Base-by-base conservation (phyloP, 1,140 invertebrate species). In the Prorops nasuta region DNA sequence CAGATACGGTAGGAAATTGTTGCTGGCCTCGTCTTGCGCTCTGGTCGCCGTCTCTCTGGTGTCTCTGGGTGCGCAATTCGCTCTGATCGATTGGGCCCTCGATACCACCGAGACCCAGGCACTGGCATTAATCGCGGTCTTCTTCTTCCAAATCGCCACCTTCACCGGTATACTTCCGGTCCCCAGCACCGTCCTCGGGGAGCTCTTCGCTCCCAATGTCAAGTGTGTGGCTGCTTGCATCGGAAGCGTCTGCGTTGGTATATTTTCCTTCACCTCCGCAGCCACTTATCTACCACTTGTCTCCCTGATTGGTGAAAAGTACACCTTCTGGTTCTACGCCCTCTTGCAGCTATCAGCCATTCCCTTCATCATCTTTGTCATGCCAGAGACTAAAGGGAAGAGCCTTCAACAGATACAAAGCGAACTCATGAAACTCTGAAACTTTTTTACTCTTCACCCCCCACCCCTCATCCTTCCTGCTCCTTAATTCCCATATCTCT, bases 231-330 rank as follows among this genome's bases (percentile, higher is more conserved):
- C 89, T 2, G 81, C 85, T n/a, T 86, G 85, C 44, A 71, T 91
- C 35, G 83, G 83, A 1, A 86, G 89, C 42, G 79, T 86, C 41
- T 81, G 83, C 49, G 87, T 86, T 22, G 89, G 87, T 64, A 54
- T 86, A 1, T 82, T 84, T 45, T 86, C 87, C 39, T 91, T 92
- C 53, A 67, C 88, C 2, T 81, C 89, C n/a, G 87, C 88, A 15
- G 85, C 87, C 59, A 83, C 87, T 53, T 91, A 89, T 75, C 81
- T 85, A 65, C 77, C 84, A 1, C 71, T 90, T 45, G 70, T 80
- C 21, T 77, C 83, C 56, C 50, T 71, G 2, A 77, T 88, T 16
- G 82, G 82, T 12, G 82, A 84, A 18, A 84, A 89, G 66, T 84
- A 83, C 44, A 80, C 85, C 34, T 92, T 89, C 71, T 86, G 83